Evolutionary conservation across 2,113 vertebrate species (phyloP).

Genomic region (Smithornis capensis): DNA sequence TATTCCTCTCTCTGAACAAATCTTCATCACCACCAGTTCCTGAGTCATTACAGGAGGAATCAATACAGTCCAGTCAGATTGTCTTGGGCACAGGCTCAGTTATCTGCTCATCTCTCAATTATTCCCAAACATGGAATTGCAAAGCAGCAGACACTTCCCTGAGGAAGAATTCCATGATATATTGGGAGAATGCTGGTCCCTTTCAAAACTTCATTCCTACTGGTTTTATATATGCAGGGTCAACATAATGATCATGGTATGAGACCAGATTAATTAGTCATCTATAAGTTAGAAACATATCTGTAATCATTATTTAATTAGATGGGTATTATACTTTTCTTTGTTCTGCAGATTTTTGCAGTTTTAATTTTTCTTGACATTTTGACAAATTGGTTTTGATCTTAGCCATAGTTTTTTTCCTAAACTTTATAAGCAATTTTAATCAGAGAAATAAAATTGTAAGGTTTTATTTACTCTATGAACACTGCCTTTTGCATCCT

Average conservation of each 20-base stretch:
- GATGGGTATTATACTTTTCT: background rate
- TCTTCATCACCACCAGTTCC: background rate
- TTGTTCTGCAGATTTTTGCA: background rate
- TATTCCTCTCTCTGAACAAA: background rate
- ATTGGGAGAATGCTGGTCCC: background rate
- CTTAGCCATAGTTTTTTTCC: background rate
- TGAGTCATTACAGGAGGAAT: background rate
- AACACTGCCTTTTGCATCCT: background rate
- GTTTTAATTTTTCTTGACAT: background rate
- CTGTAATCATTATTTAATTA: background rate
- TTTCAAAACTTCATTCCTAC: background rate
- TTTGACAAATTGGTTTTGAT: background rate
- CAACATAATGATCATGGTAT: background rate
- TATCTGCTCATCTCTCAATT: background rate
- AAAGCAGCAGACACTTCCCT: background rate
- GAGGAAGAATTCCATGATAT: background rate
- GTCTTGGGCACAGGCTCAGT: background rate
- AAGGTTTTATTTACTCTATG: background rate
- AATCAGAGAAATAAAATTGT: background rate
- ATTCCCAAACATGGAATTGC: background rate
- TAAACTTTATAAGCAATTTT: background rate
- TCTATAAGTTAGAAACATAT: background rate
- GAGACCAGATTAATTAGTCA: background rate
- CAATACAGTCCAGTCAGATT: background rate
- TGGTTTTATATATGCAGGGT: background rate